A percentile compares a stretch with the other conserved stretches of the same genome.
Conservation (phyloP, 2,797 vertebrate species). For the Astyanax mexicanus region DNA sequence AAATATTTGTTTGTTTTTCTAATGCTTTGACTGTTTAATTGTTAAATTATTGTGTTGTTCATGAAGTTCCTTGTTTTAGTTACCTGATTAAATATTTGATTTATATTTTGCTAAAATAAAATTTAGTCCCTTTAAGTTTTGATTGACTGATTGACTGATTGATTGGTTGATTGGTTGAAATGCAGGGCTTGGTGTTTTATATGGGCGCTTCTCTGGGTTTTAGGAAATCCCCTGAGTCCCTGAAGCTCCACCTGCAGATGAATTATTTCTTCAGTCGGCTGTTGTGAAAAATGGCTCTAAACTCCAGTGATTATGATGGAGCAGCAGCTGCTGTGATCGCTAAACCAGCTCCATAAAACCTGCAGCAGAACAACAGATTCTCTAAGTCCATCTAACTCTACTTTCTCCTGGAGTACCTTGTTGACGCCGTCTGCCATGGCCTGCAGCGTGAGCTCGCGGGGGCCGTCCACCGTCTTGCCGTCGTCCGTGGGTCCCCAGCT, state of each 20-base stretch:
- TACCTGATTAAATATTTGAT: too few relatives aligned
- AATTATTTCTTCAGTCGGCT: constrained; percentile 3
- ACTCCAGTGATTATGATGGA: constrained; percentile 13
- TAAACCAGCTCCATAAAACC: background rate
- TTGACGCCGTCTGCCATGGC: constrained; percentile 99
- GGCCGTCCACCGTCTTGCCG: constrained; percentile 96
- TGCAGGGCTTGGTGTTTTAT: background rate
- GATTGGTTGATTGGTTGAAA: too few relatives aligned
- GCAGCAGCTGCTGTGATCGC: constrained; percentile 22
- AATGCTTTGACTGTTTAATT: too few relatives aligned
- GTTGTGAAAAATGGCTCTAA: constrained; percentile 15
- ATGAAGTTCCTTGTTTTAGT: too few relatives aligned
- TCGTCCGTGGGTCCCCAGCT: constrained; percentile 99
- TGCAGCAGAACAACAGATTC: background rate
- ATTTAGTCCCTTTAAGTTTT: too few relatives aligned
- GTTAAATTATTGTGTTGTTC: too few relatives aligned
- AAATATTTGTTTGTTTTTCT: too few relatives aligned
- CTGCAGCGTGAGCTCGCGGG: constrained; percentile 94
- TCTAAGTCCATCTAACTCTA: background rate
- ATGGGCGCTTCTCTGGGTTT: background rate
- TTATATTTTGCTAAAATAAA: too few relatives aligned
- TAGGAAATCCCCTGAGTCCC: background rate
- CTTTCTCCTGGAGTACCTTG: constrained; percentile 81
- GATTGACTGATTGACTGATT: too few relatives aligned
- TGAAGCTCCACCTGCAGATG: background rate